Conservation (phyloP, 1,140 invertebrate species). For the Hypothenemus hampei region DNA sequence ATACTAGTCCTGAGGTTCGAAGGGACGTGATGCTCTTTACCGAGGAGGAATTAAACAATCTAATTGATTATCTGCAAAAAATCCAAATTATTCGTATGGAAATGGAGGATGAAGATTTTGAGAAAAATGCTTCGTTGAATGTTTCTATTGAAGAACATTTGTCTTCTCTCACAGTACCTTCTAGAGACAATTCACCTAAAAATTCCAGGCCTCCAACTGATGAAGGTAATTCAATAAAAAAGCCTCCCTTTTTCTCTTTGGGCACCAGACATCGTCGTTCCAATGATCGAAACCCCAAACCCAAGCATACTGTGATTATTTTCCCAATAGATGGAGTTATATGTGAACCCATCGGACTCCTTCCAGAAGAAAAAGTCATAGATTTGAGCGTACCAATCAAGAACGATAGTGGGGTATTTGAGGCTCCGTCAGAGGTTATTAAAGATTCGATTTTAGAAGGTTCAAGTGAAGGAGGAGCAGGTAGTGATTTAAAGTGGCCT, state of each 20-base stretch:
- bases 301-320: conserved; percentile 53
- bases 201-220: conserved; percentile 25
- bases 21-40: conserved; percentile 64
- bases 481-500: conserved; percentile 54
- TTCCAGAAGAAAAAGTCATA: conserved; percentile 67
- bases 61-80: conserved; percentile 54
- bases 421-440: conserved; percentile 6
- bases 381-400: conserved; percentile 30
- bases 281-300: not conserved
- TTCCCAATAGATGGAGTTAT: conserved; percentile 57
- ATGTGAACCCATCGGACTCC: conserved; percentile 60
- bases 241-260: conserved; percentile 18
- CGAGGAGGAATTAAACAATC: conserved; percentile 58
- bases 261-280: not conserved
- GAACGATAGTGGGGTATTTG: conserved; percentile 22
- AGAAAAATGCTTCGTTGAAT: conserved; percentile 25
- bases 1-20: conserved; percentile 56
- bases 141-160: conserved; percentile 34
- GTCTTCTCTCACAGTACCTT: conserved; percentile 29
- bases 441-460: conserved; percentile 10
- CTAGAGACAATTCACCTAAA: conserved; percentile 35
- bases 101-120: conserved; percentile 30
- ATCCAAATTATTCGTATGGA: conserved; percentile 36
- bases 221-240: conserved; percentile 11
- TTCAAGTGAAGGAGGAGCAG: not conserved